Evolutionary conservation across 2,797 vertebrate genomes (phyloP), one percentile per base, ranked within the genome.

Genomic region (Kryptopterus vitreolus): DNA sequence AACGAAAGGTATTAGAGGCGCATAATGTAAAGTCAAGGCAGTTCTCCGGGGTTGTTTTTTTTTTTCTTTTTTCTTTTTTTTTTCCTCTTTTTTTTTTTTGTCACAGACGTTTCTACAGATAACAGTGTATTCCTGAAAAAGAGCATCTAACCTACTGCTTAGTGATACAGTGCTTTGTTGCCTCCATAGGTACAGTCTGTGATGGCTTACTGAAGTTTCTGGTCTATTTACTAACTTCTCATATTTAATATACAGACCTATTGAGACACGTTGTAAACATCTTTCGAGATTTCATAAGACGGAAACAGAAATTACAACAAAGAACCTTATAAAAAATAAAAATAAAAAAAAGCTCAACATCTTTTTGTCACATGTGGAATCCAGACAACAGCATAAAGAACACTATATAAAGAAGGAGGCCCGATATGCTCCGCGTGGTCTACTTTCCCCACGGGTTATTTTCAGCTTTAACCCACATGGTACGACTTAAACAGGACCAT

Each of bases 251-350:
- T 80, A 62, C 58, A 76, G 81, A 68, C 38, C 76, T 77, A 83
- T 43, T 65, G 65, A 85, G 78, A 86, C 65, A 35, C 7, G 63
- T 61, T 79, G 78, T 81, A 72, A 81, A 84, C 80, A 75, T 72
- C 70, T 61, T 80, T 86, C 10, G 61, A 72, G 59, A 79, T 79
- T 57, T 78, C 50, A 83, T 81, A 82, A 74, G 79, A 83, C 76
- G 70, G 62, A 77, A 66, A 83, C 80, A 80, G 50, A 70, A 55
- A 83, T 86, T 80, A 83, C 81, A 83, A 83, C 81, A 83, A 79
- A 82, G 48, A 38, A 71, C 61, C 61, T 81, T 55, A 79, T 79
- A 77, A 77, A 74, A n/a, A n/a, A n/a, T n/a, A n/a, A n/a, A n/a
- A n/a, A n/a, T n/a, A n/a, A n/a, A n/a, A n/a, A n/a, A n/a, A 80